phyloP scores from a whole-genome alignment of 2,888 invertebrate genomes.

The Ophioninae sp. region DNA sequence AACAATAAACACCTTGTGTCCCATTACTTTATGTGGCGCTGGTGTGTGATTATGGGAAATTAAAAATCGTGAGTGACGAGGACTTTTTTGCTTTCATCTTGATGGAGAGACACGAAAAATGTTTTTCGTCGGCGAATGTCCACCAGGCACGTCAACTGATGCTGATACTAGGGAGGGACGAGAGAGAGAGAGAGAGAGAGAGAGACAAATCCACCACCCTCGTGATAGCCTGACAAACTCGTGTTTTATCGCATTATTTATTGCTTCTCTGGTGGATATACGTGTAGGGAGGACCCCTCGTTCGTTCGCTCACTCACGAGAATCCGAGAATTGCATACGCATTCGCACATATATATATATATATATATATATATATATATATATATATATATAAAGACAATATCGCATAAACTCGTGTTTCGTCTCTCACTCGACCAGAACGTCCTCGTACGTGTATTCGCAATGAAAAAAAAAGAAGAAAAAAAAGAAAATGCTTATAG shows the following conservation, averaged over 20 bases:
- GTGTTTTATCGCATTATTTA: constrained; percentile 81
- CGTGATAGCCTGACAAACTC: constrained; percentile 79
- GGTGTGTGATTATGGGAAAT: constrained; percentile 4
- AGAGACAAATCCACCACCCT: constrained; percentile 66
- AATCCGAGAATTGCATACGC: constrained; percentile 68
- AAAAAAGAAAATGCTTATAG: constrained; percentile 53
- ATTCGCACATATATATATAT: constrained; percentile 50
- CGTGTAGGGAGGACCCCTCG: constrained; percentile 67
- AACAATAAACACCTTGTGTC: neutral
- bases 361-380: constrained; percentile 33
- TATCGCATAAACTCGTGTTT: constrained; percentile 46
- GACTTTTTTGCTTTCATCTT: constrained; percentile 20
- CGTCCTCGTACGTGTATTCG: constrained; percentile 39
- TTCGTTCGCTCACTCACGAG: constrained; percentile 60
- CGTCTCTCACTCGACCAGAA: constrained; percentile 42
- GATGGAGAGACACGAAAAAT: constrained; percentile 26
- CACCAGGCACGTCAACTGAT: constrained; percentile 31
- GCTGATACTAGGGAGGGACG: constrained; percentile 8
- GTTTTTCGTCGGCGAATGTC: constrained; percentile 18
- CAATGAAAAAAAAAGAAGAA: constrained; percentile 31
- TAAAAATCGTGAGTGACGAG: constrained; percentile 29
- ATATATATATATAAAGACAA: constrained; percentile 38
- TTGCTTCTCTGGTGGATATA: constrained; percentile 71
- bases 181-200: constrained; percentile 14
- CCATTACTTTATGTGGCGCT: neutral